phyloP scores from a whole-genome alignment of 2,888 invertebrate species.

The Trissonchulus sp. region DNA sequence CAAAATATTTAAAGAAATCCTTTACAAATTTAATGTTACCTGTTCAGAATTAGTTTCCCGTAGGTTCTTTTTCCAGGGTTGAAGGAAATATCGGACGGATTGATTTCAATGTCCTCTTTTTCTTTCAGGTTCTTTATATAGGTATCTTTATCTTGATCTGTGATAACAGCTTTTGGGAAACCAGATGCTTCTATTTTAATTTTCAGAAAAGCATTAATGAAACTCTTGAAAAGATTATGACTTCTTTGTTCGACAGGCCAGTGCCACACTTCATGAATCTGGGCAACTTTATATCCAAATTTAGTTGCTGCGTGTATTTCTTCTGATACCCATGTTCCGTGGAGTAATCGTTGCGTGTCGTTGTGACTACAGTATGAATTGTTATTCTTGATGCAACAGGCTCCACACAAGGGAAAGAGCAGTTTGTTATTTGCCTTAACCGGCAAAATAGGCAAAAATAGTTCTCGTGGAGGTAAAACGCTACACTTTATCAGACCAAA shows the following conservation, averaged over 20 bases:
- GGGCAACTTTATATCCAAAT: background rate
- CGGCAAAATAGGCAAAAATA: constrained; percentile 46
- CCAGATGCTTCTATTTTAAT: constrained; percentile 15
- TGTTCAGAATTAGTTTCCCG: constrained; percentile 13
- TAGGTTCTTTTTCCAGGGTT: background rate
- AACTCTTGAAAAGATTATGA: background rate
- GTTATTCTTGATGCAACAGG: constrained; percentile 41
- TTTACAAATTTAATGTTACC: background rate
- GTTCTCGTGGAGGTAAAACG: constrained; percentile 41
- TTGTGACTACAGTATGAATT: constrained; percentile 27
- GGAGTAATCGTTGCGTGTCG: background rate
- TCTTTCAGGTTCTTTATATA: background rate
- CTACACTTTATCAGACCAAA: constrained; percentile 42
- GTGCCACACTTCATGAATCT: constrained; percentile 15
- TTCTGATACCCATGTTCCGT: background rate
- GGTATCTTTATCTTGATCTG: background rate
- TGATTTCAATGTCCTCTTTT: constrained; percentile 7
- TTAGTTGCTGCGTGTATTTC: background rate
- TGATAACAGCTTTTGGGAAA: background rate
- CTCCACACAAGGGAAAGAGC: constrained; percentile 42
- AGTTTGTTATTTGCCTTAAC: constrained; percentile 39
- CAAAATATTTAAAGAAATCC: too few relatives aligned
- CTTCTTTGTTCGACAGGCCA: background rate
- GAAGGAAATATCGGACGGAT: background rate
- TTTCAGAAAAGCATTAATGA: constrained; percentile 10